phyloP scores from a whole-genome alignment of 2,888 invertebrate genomes.

The Pheosia tremula region DNA sequence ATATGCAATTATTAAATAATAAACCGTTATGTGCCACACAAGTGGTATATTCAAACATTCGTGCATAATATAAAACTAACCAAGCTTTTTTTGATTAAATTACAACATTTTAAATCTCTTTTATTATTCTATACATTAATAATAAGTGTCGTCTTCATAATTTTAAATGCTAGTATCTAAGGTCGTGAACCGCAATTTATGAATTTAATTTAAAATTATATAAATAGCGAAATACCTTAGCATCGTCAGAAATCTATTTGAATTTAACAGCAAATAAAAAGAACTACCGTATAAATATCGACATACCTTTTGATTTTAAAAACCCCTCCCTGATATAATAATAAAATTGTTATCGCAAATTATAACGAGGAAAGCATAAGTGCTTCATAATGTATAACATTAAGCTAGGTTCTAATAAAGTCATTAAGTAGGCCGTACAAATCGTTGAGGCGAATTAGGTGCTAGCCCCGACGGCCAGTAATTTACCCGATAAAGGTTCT shows the following conservation, averaged over 20 bases:
- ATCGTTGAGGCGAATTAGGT: conserved; percentile 28
- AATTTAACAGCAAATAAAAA: no score
- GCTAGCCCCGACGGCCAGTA: conserved; percentile 38
- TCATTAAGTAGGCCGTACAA: conserved; percentile 9
- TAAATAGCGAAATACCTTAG: no score
- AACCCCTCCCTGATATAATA: not conserved
- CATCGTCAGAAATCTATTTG: no score
- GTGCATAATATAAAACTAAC: not conserved
- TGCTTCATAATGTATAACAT: conserved; percentile 3
- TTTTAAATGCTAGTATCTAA: not conserved
- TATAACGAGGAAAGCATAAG: not conserved
- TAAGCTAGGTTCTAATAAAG: conserved; percentile 12
- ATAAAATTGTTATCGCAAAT: not conserved
- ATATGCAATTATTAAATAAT: conserved; percentile 26
- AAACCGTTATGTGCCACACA: conserved; percentile 8
- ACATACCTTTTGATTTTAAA: not conserved
- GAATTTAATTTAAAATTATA: no score
- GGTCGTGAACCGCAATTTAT: no score
- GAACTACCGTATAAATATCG: not conserved
- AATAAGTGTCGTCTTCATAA: not conserved
- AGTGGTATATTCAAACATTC: not conserved
- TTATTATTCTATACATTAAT: not conserved
- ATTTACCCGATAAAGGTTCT: conserved; percentile 67
- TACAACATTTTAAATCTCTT: not conserved
- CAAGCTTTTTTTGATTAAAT: not conserved